Evolutionary conservation across 2,113 vertebrate genomes (phyloP).

Genomic region (Trematocara zebra): DNA sequence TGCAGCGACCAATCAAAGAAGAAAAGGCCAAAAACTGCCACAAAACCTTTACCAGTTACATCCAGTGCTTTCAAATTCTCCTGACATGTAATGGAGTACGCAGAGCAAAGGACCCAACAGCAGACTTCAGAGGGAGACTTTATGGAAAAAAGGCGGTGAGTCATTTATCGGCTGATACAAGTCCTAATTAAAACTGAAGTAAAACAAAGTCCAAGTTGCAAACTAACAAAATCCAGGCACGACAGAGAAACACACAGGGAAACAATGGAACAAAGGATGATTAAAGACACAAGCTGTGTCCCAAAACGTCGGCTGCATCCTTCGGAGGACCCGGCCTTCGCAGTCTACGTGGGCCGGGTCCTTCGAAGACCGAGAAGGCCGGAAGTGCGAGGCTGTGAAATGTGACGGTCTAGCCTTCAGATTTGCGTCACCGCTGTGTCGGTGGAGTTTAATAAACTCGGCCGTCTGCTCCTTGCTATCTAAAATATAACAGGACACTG

Average conservation of each 20-base stretch:
- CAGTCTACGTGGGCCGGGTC: too few relatives aligned
- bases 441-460: too few relatives aligned
- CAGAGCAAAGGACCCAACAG: background rate
- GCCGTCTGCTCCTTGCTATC: too few relatives aligned
- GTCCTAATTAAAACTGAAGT: background rate
- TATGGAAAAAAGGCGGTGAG: background rate
- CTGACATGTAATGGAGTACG: background rate
- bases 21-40: background rate
- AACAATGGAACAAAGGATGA: background rate
- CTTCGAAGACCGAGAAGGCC: too few relatives aligned
- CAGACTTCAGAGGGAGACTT: background rate
- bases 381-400: too few relatives aligned
- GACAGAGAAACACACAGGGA: rapidly evolving
- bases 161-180: background rate
- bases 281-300: background rate
- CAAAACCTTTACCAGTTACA: background rate
- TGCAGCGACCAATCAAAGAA: background rate
- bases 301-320: too few relatives aligned
- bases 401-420: too few relatives aligned
- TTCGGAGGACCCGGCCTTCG: too few relatives aligned
- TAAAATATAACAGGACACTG: too few relatives aligned
- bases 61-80: background rate
- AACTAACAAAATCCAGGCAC: background rate
- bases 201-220: background rate
- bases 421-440: too few relatives aligned